Conservation (phyloP, 2,888 invertebrate species). For the Azorinus chamasolen region DNA sequence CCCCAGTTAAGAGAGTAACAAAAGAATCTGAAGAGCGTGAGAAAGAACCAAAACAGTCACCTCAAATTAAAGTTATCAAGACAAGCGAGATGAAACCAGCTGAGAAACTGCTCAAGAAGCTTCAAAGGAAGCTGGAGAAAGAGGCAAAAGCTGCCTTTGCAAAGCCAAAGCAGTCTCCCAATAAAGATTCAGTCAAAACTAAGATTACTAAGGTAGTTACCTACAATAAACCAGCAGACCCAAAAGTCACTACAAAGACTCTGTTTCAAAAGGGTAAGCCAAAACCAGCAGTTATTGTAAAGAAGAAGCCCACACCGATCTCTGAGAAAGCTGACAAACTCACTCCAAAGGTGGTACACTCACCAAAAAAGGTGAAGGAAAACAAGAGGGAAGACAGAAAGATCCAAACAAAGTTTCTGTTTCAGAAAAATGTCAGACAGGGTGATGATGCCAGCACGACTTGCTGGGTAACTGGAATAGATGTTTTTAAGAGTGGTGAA, state of each 20-base stretch:
- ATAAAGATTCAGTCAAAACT: constrained; percentile 46
- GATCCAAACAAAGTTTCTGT: constrained; percentile 41
- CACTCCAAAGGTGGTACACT: constrained; percentile 12
- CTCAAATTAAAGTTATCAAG: constrained; percentile 38
- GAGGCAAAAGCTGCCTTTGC: constrained; percentile 52
- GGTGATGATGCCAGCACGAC: constrained; percentile 41
- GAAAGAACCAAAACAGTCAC: not conserved
- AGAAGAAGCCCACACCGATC: constrained; percentile 21
- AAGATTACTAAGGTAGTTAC: constrained; percentile 59
- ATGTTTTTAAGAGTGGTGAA: constrained; percentile 57
- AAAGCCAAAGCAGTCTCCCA: constrained; percentile 28
- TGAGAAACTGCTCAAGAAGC: constrained; percentile 53
- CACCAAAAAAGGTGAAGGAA: constrained; percentile 52
- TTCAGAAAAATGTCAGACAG: constrained; percentile 39
- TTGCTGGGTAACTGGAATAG: constrained; percentile 63
- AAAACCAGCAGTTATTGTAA: constrained; percentile 20
- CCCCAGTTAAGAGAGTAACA: constrained; percentile 14
- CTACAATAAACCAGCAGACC: constrained; percentile 43
- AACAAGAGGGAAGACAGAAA: constrained; percentile 44
- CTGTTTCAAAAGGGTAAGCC: constrained; percentile 13
- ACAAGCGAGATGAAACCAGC: constrained; percentile 60
- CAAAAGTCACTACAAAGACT: constrained; percentile 25
- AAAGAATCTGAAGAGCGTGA: not conserved
- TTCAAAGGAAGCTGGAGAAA: constrained; percentile 56
- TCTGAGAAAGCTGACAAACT: constrained; percentile 35